Percentiles rank a stretch among this genome's conserved stretches.
Evolutionary conservation across 2,113 vertebrate species (phyloP).

Genomic region (Hassar affinis): DNA sequence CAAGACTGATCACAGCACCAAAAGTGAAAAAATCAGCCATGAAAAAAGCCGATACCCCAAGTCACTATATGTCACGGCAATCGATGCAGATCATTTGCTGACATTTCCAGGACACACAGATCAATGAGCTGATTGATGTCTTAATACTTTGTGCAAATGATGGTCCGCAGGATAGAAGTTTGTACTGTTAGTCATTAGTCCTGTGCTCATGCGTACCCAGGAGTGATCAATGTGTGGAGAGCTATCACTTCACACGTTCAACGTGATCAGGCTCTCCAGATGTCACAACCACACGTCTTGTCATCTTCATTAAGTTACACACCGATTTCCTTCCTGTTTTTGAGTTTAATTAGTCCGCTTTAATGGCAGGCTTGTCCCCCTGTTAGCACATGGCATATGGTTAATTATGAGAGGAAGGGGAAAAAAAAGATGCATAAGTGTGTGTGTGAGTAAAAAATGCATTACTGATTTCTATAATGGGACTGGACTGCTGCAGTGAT

Average conservation of each 20-base stretch:
- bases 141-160: conserved; percentile 41
- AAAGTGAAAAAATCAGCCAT: neutral
- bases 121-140: conserved; percentile 42
- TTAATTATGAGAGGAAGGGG: conserved; percentile 19
- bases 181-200: neutral
- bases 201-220: neutral
- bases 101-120: conserved; percentile 36
- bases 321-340: conserved; percentile 41
- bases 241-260: neutral
- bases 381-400: conserved; percentile 38
- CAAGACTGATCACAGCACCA: neutral
- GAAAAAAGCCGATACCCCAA: neutral
- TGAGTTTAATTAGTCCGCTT: conserved; percentile 42
- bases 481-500: conserved; percentile 22
- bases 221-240: conserved; percentile 16
- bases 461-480: conserved; percentile 28
- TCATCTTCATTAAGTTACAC: conserved; percentile 41
- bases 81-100: conserved; percentile 34
- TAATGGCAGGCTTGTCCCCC: conserved; percentile 34
- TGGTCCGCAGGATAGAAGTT: neutral
- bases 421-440: neutral
- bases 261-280: conserved; percentile 14
- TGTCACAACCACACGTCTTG: conserved; percentile 21
- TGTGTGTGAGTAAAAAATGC: conserved; percentile 12
- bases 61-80: neutral